Evolutionary conservation across 2,113 vertebrate species (phyloP), one percentile per base, ranked within the genome.

Genomic region (Lophochroa leadbeateri): DNA sequence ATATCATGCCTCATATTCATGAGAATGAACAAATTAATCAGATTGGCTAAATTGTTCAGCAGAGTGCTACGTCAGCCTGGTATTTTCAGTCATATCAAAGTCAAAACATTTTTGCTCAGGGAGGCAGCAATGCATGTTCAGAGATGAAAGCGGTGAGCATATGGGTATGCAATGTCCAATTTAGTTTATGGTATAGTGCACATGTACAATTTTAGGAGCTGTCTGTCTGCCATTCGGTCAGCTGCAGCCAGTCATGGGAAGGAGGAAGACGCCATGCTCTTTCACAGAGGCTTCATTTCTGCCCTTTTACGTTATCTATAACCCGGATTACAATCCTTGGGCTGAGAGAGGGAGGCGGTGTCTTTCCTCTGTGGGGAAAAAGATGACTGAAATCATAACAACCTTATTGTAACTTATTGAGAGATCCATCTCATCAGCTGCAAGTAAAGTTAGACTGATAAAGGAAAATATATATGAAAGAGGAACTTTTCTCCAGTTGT

Each of bases 161-260:
- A 55, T 47, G 52, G 31, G 14, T 68, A 52, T 60, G n/a, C 90
- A 90, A 70, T 44, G 44, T 92, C 65, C 65, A 78, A 81, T 93
- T 92, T 76, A 71, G 64, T 91, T 96, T 75, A 61, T 76, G 80
- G 80, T 92, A 76, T 90, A 84, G 64, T 29, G 64, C 77, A 82
- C 88, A 81, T 3, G 57, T 72, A 78, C 90, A 82, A 57, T 96
- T 94, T 44, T 61, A 84, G 69, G 61, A 94, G 52, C 83, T 78
- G 83, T 33, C 85, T 86, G 85, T 81, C 90, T 83, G 46, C 23
- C 1, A 7, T 55, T 88, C 3, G 4, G 12, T 95, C 90, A 94
- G 60, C 85, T 90, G 81, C 61, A 91, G 61, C 81, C 1, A 2
- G 41, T 57, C 63, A 47, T 2, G 4, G 37, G 39, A 52, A 77